Evolutionary conservation across 2,113 vertebrate species (phyloP), one percentile per base, ranked within the genome.

Genomic region (Eleginops maclovinus): DNA sequence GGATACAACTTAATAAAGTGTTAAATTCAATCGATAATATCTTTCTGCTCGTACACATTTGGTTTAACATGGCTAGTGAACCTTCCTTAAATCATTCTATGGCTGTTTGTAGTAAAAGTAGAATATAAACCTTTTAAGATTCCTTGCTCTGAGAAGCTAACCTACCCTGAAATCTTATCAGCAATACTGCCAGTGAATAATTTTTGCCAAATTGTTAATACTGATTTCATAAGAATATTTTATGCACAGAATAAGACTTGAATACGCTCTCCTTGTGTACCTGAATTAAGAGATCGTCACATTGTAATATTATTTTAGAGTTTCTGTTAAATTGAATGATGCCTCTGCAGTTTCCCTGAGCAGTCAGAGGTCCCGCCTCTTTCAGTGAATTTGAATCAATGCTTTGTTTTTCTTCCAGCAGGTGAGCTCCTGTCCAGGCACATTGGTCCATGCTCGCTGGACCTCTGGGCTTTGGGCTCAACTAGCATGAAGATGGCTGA

Each of bases 401-500:
- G 14, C 12, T 28, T 1, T 65, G 36, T 49, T 77, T 76, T 85
- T 79, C 21, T n/a, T 80, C 21, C 67, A 65, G 54, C 82, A 94
- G 94, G 89, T 90, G 82, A 87, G 60, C 73, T 83, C 80, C 85
- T 77, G 66, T 91, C 90, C 78, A 85, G 84, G 84, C 87, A 79
- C 91, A 26, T 49, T 40, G 88, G 91, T 91, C 92, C 95, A 93
- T 86, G 94, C 96, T 94, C 92, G 95, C 75, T 95, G 94, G 83
- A 91, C 90, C 84, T 66, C 79, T 90, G 88, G 94, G 89, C 85
- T 88, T 68, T 83, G 89, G 90, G 87, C 87, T 91, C 65, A 83
- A 96, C 83, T 97, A 95, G 95, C 94, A 97, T 96, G 96, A 98
- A 97, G 96, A 99, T 99, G 98, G 97, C 98, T 92, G 95, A 96